These are phyloP conservation scores for Cyanocitta stelleri DNA, from an alignment of 2,113 vertebrate genomes.

Conservation along the genomic window DNA sequence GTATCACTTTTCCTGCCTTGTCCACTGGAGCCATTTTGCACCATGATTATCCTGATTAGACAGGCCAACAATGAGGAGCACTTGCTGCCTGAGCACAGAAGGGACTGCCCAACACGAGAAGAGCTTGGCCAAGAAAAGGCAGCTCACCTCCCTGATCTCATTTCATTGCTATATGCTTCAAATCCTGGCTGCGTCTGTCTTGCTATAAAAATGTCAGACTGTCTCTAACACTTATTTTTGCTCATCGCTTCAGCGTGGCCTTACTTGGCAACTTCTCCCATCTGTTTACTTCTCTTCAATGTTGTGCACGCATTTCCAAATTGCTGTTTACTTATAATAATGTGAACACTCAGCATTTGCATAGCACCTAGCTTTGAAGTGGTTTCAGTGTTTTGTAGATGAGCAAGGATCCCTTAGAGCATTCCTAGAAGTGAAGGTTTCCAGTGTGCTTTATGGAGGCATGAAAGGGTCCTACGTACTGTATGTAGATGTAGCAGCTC, in stretches of 20 bases:
- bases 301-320: background rate
- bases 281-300: conserved; percentile 38
- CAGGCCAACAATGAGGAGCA: background rate
- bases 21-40: background rate
- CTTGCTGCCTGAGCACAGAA: background rate
- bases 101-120: background rate
- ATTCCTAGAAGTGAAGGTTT: background rate
- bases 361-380: background rate
- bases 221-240: conserved; percentile 41
- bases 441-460: background rate
- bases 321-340: background rate
- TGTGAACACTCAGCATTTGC: background rate
- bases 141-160: background rate
- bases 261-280: conserved; percentile 47
- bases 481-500: background rate
- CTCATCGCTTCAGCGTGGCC: background rate
- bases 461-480: background rate
- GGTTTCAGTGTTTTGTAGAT: background rate
- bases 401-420: background rate
- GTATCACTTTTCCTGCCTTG: background rate
- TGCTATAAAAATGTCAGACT: conserved; percentile 37
- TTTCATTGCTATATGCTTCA: conserved; percentile 5
- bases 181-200: background rate
- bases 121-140: conserved; percentile 1
- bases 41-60: background rate